Evolutionary conservation across 2,113 vertebrate species (phyloP).

Genomic region (Prolemur simus): DNA sequence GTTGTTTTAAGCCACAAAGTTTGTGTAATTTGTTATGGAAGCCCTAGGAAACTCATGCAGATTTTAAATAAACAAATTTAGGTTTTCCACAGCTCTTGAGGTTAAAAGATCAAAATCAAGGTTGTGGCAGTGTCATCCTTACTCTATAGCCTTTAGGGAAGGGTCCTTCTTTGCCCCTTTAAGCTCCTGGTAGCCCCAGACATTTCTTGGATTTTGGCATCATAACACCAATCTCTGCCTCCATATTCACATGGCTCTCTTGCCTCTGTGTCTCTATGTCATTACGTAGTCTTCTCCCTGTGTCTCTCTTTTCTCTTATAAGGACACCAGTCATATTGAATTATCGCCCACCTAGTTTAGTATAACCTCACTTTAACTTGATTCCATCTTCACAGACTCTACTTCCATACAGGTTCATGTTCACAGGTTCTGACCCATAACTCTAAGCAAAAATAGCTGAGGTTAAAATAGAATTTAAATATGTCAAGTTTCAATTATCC

Average conservation of each 20-base stretch:
- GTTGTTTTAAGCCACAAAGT: not conserved
- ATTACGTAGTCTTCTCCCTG: not conserved
- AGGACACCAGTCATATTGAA: not conserved
- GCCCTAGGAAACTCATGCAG: not conserved
- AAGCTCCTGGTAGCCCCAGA: not conserved
- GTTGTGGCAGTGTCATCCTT: too few relatives aligned
- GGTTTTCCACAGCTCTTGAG: not conserved
- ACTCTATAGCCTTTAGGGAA: fast-evolving
- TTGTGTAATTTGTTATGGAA: not conserved
- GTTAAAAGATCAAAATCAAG: not conserved
- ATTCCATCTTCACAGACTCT: not conserved
- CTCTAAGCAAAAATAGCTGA: not conserved
- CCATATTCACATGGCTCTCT: fast-evolving
- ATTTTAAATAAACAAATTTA: not conserved
- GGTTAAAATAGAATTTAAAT: not conserved
- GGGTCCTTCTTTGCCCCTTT: not conserved
- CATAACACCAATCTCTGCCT: not conserved
- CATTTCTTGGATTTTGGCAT: not conserved
- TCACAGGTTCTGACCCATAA: not conserved
- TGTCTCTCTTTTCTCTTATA: not conserved
- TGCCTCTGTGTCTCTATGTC: not conserved
- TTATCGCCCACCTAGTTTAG: not conserved
- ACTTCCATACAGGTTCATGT: not conserved
- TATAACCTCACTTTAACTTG: not conserved
- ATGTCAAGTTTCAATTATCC: not conserved